These are phyloP conservation scores for Lasioglossum figueresi DNA, from an alignment of 2,888 invertebrate genomes.

Conservation along the genomic window DNA sequence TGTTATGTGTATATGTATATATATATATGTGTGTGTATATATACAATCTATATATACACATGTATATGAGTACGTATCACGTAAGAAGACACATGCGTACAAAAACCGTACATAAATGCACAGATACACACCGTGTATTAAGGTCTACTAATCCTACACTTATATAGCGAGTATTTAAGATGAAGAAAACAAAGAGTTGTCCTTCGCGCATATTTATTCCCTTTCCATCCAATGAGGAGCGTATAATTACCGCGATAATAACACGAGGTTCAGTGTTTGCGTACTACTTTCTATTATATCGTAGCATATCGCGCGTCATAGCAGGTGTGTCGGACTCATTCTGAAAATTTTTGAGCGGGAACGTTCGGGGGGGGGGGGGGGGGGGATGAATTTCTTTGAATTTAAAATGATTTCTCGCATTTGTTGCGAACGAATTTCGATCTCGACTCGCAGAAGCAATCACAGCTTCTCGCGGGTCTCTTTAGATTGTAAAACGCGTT, in stretches of 20 bases:
- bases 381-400: not conserved
- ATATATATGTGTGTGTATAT: no score
- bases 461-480: not conserved
- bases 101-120: constrained; percentile 48
- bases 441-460: no score
- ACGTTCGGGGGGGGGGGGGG: no score
- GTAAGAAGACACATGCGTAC: constrained; percentile 30
- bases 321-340: constrained; percentile 8
- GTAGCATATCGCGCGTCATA: constrained; percentile 40
- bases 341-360: constrained; percentile 25
- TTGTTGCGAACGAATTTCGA: not conserved
- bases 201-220: constrained; percentile 57
- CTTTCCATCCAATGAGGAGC: constrained; percentile 45
- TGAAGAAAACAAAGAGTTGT: constrained; percentile 49
- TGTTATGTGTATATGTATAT: constrained; percentile 24
- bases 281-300: constrained; percentile 62
- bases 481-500: not conserved
- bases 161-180: constrained; percentile 54
- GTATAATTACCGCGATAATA: constrained; percentile 45
- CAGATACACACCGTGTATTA: constrained; percentile 52
- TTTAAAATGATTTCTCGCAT: not conserved
- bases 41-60: constrained; percentile 16
- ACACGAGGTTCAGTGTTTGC: constrained; percentile 54
- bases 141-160: constrained; percentile 56
- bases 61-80: constrained; percentile 9